Conservation (phyloP, 2,113 vertebrate species). For the Clarias gariepinus region DNA sequence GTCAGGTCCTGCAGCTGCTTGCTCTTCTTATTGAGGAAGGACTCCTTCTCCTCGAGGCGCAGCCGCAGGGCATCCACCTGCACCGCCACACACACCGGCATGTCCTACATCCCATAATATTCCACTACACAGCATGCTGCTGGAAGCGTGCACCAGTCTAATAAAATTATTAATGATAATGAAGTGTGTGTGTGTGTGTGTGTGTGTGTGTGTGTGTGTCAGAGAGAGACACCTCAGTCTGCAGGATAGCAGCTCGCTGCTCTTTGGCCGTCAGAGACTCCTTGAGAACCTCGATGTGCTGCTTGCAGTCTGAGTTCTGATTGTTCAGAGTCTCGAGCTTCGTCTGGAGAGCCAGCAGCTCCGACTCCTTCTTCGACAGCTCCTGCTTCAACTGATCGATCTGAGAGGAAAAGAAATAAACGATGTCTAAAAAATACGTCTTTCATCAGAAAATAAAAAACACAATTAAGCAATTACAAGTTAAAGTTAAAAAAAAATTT, state of each 20-base stretch:
- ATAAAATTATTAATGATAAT: background rate
- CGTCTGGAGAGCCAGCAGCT: slow-evolving; percentile 98
- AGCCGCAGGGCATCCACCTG: slow-evolving; percentile 95
- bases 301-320: slow-evolving; percentile 99
- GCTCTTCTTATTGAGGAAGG: slow-evolving; percentile 97
- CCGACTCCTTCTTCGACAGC: slow-evolving; percentile 97
- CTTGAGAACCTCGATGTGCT: slow-evolving; percentile 99
- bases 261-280: slow-evolving; percentile 99
- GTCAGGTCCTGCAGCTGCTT: slow-evolving; percentile 99
- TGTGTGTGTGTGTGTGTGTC: slow-evolving; percentile 15
- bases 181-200: slow-evolving; percentile 18
- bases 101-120: background rate
- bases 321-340: slow-evolving; percentile 99
- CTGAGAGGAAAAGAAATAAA: slow-evolving; percentile 63
- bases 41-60: slow-evolving; percentile 96
- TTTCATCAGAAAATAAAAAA: background rate
- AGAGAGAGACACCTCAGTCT: slow-evolving; percentile 86
- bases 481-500: background rate
- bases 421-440: background rate
- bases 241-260: slow-evolving; percentile 98
- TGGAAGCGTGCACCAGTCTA: background rate
- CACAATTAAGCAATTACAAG: background rate
- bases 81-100: background rate
- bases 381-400: slow-evolving; percentile 98
- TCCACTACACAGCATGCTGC: background rate